Evolutionary conservation across 2,797 vertebrate species (phyloP).

Genomic region (Delichon dasypus): DNA sequence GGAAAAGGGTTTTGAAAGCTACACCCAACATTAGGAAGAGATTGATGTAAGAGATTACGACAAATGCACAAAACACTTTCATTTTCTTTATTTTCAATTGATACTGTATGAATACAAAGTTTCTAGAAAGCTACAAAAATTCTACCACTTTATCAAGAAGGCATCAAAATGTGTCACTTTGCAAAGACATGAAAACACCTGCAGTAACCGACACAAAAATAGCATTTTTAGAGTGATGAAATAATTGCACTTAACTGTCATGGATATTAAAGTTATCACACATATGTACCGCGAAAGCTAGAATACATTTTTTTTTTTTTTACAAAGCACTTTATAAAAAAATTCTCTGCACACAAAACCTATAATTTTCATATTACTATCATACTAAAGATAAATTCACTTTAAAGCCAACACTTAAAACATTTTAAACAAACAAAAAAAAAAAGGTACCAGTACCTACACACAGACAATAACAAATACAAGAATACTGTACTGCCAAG

Average conservation of each 20-base stretch:
- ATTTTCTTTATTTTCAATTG: slow-evolving; percentile 97
- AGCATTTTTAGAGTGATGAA: slow-evolving; percentile 90
- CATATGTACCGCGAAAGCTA: slow-evolving; percentile 97
- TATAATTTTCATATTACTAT: slow-evolving; percentile 92
- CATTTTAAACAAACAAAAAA: slow-evolving; percentile 80
- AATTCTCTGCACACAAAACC: slow-evolving; percentile 92
- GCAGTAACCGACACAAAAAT: slow-evolving; percentile 96
- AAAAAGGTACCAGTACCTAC: slow-evolving; percentile 98
- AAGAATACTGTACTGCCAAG: slow-evolving; percentile 92
- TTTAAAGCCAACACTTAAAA: slow-evolving; percentile 97
- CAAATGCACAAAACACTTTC: slow-evolving; percentile 77
- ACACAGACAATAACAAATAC: slow-evolving; percentile 88
- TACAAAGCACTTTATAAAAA: slow-evolving; percentile 97
- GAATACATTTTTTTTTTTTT: slow-evolving; percentile 90
- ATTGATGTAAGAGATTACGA: slow-evolving; percentile 44
- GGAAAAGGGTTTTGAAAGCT: neutral
- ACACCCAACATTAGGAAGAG: neutral
- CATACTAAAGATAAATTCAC: slow-evolving; percentile 93
- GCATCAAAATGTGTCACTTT: slow-evolving; percentile 98
- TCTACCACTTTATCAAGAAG: slow-evolving; percentile 99
- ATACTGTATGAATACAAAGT: slow-evolving; percentile 99
- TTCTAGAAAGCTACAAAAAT: slow-evolving; percentile 99
- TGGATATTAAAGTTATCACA: slow-evolving; percentile 97
- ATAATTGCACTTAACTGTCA: slow-evolving; percentile 92
- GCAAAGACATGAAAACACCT: slow-evolving; percentile 98